phyloP scores from a whole-genome alignment of 2,888 invertebrate species.

The Disparrhopalites patrizii region DNA sequence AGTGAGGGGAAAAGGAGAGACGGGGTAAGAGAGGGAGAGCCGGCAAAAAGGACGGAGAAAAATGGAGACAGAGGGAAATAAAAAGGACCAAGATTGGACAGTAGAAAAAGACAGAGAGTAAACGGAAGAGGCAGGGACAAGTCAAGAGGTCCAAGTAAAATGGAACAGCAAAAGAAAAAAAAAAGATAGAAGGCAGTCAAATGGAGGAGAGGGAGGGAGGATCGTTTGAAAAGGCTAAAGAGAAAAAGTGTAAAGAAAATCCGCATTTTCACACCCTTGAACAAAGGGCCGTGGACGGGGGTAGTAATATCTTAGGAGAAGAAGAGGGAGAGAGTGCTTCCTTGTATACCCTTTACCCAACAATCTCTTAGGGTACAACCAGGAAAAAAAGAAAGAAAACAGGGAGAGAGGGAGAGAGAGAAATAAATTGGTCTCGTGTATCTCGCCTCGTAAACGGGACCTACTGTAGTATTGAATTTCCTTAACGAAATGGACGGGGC shows the following conservation, averaged over 20 bases:
- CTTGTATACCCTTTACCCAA: too few relatives aligned
- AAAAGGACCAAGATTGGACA: not conserved
- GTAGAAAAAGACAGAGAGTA: not conserved
- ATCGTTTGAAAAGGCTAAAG: not conserved
- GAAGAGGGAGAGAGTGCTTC: too few relatives aligned
- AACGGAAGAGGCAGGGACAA: not conserved
- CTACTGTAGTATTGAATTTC: slow-evolving; percentile 31
- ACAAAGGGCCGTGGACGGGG: not conserved
- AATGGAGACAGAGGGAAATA: not conserved
- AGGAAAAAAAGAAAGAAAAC: not conserved
- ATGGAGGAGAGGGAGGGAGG: not conserved
- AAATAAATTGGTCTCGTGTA: slow-evolving; percentile 40
- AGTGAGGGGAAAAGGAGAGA: not conserved
- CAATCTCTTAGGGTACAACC: not conserved
- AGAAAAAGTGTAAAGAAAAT: not conserved
- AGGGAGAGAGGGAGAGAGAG: not conserved
- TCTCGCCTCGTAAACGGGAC: slow-evolving; percentile 38
- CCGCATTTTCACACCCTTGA: slow-evolving; percentile 1
- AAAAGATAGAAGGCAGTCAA: not conserved
- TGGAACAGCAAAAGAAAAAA: too few relatives aligned
- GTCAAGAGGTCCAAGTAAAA: not conserved
- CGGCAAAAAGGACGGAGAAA: not conserved
- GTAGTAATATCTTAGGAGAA: too few relatives aligned
- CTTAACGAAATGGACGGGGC: too few relatives aligned
- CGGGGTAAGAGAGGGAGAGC: not conserved